phyloP scores from a whole-genome alignment of 2,113 vertebrate species.

The Morone saxatilis region DNA sequence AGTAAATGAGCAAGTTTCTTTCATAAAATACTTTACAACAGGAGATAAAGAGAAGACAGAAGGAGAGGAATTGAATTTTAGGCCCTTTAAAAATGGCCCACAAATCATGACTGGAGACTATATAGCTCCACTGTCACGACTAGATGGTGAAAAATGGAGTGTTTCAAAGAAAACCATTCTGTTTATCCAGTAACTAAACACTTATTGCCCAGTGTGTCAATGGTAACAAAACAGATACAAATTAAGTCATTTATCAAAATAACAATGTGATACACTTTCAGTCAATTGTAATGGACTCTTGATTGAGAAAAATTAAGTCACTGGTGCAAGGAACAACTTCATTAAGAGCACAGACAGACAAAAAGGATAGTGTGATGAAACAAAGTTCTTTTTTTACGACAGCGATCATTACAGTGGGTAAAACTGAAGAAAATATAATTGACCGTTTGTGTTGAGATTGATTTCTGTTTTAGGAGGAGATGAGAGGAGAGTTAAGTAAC shows the following conservation, averaged over 20 bases:
- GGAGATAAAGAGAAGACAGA: not conserved
- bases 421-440: conserved; percentile 39
- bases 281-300: conserved; percentile 21
- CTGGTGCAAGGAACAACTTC: conserved; percentile 28
- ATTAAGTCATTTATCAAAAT: conserved; percentile 47
- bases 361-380: conserved; percentile 32
- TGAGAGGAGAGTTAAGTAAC: conserved; percentile 8
- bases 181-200: conserved; percentile 1
- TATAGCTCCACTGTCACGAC: not conserved
- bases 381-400: conserved; percentile 13
- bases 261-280: conserved; percentile 15
- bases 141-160: not conserved
- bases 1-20: not conserved
- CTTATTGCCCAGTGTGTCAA: not conserved
- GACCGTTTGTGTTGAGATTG: conserved; percentile 22
- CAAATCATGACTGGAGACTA: conserved; percentile 14
- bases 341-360: conserved; percentile 36
- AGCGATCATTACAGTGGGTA: conserved; percentile 28
- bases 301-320: conserved; percentile 34
- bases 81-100: not conserved
- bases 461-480: conserved; percentile 25
- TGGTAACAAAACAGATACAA: conserved; percentile 28
- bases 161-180: conserved; percentile 5
- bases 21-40: not conserved
- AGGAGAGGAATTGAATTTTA: not conserved